phyloP scores from a whole-genome alignment of 2,888 invertebrate genomes.

The Phyllotreta striolata region DNA sequence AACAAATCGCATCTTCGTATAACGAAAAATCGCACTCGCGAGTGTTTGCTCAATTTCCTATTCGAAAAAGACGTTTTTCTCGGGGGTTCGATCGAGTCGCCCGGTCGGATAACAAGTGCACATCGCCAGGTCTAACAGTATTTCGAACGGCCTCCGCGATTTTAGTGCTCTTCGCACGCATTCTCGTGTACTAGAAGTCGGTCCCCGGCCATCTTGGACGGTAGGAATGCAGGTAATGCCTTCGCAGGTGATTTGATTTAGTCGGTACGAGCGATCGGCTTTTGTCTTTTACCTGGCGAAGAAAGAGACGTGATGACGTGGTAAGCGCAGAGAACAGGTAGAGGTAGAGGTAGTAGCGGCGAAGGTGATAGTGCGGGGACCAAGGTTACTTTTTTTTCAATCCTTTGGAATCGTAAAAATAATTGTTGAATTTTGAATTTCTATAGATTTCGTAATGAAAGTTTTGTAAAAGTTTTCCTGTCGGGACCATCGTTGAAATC shows the following conservation, averaged over 20 bases:
- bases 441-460: constrained; percentile 18
- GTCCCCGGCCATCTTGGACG: constrained; percentile 55
- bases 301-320: constrained; percentile 37
- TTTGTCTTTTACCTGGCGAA: constrained; percentile 39
- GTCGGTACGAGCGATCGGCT: constrained; percentile 39
- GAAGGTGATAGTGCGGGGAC: constrained; percentile 9
- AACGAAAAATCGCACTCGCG: constrained; percentile 19
- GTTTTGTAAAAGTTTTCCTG: constrained; percentile 25
- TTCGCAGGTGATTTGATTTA: constrained; percentile 41
- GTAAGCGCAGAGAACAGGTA: constrained; percentile 32
- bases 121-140: constrained; percentile 52
- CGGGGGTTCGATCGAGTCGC: constrained; percentile 33
- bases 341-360: background rate
- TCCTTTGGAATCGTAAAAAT: background rate
- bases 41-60: constrained; percentile 17
- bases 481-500: constrained; percentile 27
- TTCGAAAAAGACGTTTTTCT: constrained; percentile 25
- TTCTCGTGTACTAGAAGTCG: constrained; percentile 47
- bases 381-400: background rate
- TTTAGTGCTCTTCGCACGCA: constrained; percentile 54
- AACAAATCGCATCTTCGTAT: constrained; percentile 7
- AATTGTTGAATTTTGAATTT: background rate
- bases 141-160: constrained; percentile 31
- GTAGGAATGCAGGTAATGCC: constrained; percentile 57
- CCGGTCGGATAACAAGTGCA: constrained; percentile 48